Base-by-base conservation (phyloP, 2,797 vertebrate genomes). In the Sebastes taczanowskii region DNA sequence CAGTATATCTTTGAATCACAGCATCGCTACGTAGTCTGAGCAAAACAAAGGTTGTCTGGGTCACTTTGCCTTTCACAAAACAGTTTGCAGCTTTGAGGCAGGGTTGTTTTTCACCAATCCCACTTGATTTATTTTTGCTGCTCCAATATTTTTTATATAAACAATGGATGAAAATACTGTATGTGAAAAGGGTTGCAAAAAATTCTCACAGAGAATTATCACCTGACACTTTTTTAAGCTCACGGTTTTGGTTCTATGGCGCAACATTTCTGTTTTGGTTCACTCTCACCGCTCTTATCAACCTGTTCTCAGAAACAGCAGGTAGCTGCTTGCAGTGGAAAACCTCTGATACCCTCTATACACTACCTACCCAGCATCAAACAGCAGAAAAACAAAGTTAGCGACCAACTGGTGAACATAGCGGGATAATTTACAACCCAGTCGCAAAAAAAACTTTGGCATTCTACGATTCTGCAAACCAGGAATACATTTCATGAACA, bases 1-100 rank as follows among this genome's bases (percentile, higher is more conserved):
- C 34, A 71, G 42, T 74, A 68, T 74, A 73, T 87, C 74, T 80
- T 63, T 68, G 70, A 71, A 84, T 79, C 71, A 38, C 22, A 74
- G 67, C 10, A n/a, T 32, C 2, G 9, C 61, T 8, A 38, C 4
- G 8, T 30, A 66, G 52, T 78, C 76, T 77, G 69, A 86, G 74
- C 23, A 52, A 71, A 89, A 71, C 52, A 81, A 56, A 83, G 63
- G 69, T 32, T 63, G 62, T 64, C 68, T 61, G 52, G 53, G 64
- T 85, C 82, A 75, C 46, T 70, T 71, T 76, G 55, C 14, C n/a
- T 53, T 20, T 25, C 49, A 55, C 23, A 66, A 65, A 53, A 67
- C 18, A 35, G 25, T 35, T 25, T 46, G 22, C 30, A 25, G 55
- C 23, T 68, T 14, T 64, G 22, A 52, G 42, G 29, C 27, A 34